Evolutionary conservation across 2,797 vertebrate species (phyloP), one percentile per base, ranked within the genome.

Genomic region (Acridotheres tristis): DNA sequence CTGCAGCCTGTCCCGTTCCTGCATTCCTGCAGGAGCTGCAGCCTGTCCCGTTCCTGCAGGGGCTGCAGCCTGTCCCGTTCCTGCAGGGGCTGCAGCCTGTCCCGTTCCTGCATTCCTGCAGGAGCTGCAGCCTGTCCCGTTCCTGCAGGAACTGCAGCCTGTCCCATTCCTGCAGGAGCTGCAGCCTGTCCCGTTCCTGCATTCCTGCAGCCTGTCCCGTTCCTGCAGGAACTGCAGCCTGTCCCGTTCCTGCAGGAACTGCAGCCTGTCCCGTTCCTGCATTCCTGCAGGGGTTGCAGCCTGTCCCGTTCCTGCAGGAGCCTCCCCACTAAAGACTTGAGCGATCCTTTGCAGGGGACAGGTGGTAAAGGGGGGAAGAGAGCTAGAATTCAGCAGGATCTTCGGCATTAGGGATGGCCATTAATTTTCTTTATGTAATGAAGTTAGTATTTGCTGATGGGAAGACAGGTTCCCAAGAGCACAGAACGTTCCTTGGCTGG

Each of bases 381-480:
- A 53, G 43, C 7, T 65, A 38, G 48, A 77, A 58, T 81, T 79
- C 36, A 76, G 40, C 55, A 61, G 32, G 26, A 53, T 61, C 5
- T 59, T 36, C 45, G 16, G 62, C 43, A 48, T 77, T 65, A 47
- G n/a, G 25, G 27, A 54, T 58, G 76, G 55, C 32, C 47, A 59
- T 93, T 92, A 63, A 75, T 88, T 94, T 75, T 93, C 54, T 89
- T 71, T 68, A 32, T 75, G 42, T 65, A 47, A 88, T 65, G 47
- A 47, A 72, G 93, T 36, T 58, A 55, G 58, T 68, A 29, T 73
- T 90, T 93, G 51, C 83, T 86, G 71, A 82, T 1, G 34, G 82
- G 54, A 62, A 47, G 36, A 76, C 67, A 55, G 36, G 29, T 68
- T 94, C 42, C 54, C 1, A 4, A 89, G 59, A 59, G 67, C 63